Base-by-base conservation (phyloP, 2,797 vertebrate genomes). In the Dermochelys coriacea region DNA sequence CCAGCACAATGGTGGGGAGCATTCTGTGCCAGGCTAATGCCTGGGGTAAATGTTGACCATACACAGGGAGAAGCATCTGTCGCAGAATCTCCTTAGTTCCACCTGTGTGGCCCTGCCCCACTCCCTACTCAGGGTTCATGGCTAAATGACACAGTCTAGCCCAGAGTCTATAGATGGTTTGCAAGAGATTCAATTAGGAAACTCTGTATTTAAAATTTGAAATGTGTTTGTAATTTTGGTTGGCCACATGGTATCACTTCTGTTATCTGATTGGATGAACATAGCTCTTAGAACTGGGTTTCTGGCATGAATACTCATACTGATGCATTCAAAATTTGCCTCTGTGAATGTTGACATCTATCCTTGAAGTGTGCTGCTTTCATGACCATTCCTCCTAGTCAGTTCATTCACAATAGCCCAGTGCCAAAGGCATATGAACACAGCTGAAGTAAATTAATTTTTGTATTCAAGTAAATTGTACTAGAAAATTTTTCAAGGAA, bases 191-290 rank as follows among this genome's bases (percentile, higher is more conserved):
- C 91, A 45, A 85, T 96, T 95, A 96, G 94, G 97, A 98, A 97
- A 96, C 78, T 90, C 85, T 94, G 80, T 91, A 82, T 93, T 97
- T 95, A 93, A 97, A 97, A 93, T 94, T 71, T 85, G 88, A 97
- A 98, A 97, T 94, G 94, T 97, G 94, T 96, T 96, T 94, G 92
- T 95, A 91, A 96, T 97, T 97, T 96, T 85, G 59, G 45, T 87
- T 94, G 90, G 91, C 92, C 94, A 97, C 54, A 91, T 97, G 96
- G 96, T 91, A 94, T 79, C 19, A 0, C 0, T 41, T 91, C 85
- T 95, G 80, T 47, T 96, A 94, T 88, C 84, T 88, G 64, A 74
- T 64, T 92, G 93, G 88, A 89, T 90, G 92, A 95, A 80, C 0
- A 0, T 57, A 89, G 16, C 88, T 93, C 71, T 79, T 96, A 92